Evolutionary conservation across 2,888 invertebrate genomes (phyloP), one percentile per base, ranked within the genome.

Genomic region (Glaucopsyche alexis): DNA sequence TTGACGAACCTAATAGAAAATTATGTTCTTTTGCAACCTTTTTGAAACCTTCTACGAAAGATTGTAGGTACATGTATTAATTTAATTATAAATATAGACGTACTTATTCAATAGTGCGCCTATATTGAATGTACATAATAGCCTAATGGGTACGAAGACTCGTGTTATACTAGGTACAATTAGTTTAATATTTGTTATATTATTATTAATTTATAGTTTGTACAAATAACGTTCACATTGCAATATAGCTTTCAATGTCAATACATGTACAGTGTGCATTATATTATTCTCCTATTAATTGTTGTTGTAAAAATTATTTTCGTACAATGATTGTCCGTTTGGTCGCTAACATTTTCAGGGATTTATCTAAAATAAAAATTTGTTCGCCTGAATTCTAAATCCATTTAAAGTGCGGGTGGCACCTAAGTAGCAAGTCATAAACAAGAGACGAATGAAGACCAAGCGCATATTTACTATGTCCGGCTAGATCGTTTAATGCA

Each of bases 211-310:
- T 60, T 60, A 29, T 11, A 13, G 29, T 60, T 38, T 29, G 60
- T 60, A 38, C 7, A 60, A 19, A 19, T 11, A 11, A 29, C 60
- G 29, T 16, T 60, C 29, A 38, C 29, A 13, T 60, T 7, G 13
- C 29, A 60, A 60, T 38, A 13, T 29, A 60, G 14, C 19, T 13
- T 60, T 60, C 29, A 19, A 29, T 29, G 11, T 38, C 55, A 29
- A 29, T 29, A 29, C n/a, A 29, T 29, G 29, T 29, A 29, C 29
- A 29, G 29, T 29, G 29, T 29, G 29, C 16, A 8, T 52, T 16
- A 52, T 52, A 9, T 7, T 52, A 0, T 16, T 16, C 52, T 52
- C 3, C 16, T 81, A 81, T 29, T 29, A 82, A 79, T 78, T 79
- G 79, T 79, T 16, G 66, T 67, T 45, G 3, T 29, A 29, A 42